Evolutionary conservation across 37 sponge, comb jelly and placozoan genomes (phyloP).

Genomic region (Aplysina aerophoba): DNA sequence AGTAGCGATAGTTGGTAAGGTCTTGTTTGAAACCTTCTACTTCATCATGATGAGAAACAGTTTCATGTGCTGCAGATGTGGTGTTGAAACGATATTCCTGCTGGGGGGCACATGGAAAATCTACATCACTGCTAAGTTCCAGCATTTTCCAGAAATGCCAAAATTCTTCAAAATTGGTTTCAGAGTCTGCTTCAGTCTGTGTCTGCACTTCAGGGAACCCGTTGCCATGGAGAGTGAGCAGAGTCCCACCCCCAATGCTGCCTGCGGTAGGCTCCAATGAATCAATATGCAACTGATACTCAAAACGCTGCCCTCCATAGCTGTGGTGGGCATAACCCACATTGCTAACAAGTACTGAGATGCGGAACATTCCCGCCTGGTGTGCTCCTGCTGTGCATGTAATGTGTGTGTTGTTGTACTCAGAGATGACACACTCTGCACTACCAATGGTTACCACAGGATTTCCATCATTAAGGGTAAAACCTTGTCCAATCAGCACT

Average conservation of each 20-base stretch:
- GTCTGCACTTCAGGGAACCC: constrained; percentile 47
- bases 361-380: constrained; percentile 48
- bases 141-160: no score
- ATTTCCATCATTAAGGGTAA: not conserved
- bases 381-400: constrained; percentile 56
- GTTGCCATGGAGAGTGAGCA: constrained; percentile 52
- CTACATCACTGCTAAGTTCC: no score
- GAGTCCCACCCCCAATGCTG: constrained; percentile 63
- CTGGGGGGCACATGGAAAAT: no score
- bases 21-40: no score
- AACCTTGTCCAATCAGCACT: constrained; percentile 30
- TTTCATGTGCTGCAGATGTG: no score
- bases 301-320: constrained; percentile 30
- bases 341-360: constrained; percentile 33
- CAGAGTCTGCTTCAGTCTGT: no score
- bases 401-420: constrained; percentile 22
- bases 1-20: not conserved
- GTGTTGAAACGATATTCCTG: no score
- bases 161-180: no score
- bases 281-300: constrained; percentile 51
- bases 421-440: constrained; percentile 1
- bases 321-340: constrained; percentile 35
- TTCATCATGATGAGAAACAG: not conserved
- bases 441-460: not conserved
- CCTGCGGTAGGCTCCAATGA: constrained; percentile 34